Evolutionary conservation across 2,113 vertebrate species (phyloP), one percentile per base, ranked within the genome.

Genomic region (Gavialis gangeticus): DNA sequence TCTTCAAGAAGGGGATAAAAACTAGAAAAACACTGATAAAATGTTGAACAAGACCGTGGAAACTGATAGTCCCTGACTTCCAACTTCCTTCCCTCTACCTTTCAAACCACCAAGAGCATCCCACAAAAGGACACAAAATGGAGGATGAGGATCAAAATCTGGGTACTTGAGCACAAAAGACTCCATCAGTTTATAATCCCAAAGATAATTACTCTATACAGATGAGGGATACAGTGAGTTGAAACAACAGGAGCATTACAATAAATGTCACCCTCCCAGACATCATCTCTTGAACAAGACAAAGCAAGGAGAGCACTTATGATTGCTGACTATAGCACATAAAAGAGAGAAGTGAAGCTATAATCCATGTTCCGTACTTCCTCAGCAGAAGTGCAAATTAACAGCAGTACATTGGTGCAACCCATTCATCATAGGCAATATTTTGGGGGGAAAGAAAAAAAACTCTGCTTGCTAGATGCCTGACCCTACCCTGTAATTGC

Each of bases 21-120:
- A 14, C 21, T 66, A 64, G 71, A 24, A 55, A 12, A 88, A 91
- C 79, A 86, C 19, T 79, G 55, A 64, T 86, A 66, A 84, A 94
- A 91, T 69, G 77, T 37, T 69, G 88, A 69, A 82, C 90, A 88
- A 76, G 92, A 37, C 83, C 88, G 79, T 91, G 85, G 91, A 90
- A 94, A 94, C 77, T 91, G 75, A 77, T 73, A 69, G 75, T 46
- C 71, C 67, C 1, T 13, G 85, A 10, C 83, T 91, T 85, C 81
- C 75, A 90, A 4, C 12, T 91, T 64, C 46, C 78, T 69, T 89
- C 80, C 89, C 82, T 81, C 81, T 91, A 79, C 81, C 86, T 71
- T 86, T 81, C 10, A 30, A 88, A 64, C 62, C 69, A 77, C 69
- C 55, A 86, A 46, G 55, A 84, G 46, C 58, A 86, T 84, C 82